These are phyloP conservation scores for Antheraea yamamai DNA, from an alignment of 2,888 invertebrate genomes.

Conservation along the genomic window DNA sequence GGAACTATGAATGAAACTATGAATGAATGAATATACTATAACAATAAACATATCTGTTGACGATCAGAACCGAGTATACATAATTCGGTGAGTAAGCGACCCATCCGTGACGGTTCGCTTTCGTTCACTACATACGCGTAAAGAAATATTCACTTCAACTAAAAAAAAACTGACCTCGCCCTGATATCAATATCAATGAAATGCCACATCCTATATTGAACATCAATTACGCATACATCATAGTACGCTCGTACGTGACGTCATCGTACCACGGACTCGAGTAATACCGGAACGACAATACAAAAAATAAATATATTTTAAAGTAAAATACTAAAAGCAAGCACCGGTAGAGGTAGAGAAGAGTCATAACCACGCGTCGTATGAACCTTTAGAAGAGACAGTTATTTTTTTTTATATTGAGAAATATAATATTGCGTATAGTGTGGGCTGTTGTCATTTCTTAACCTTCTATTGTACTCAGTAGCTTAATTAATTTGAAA, in stretches of 20 bases:
- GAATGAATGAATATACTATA: too few relatives aligned
- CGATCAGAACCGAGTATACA: too few relatives aligned
- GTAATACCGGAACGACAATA: constrained; percentile 10
- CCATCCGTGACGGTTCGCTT: too few relatives aligned
- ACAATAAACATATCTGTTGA: too few relatives aligned
- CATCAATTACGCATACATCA: neutral
- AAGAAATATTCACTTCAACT: neutral
- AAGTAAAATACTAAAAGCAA: constrained; percentile 56
- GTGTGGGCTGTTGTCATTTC: constrained; percentile 4
- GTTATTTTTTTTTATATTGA: constrained; percentile 13
- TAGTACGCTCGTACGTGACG: neutral
- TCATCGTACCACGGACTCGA: neutral
- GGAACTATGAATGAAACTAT: too few relatives aligned
- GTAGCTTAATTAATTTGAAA: neutral
- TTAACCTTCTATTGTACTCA: neutral
- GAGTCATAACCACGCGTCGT: constrained; percentile 21
- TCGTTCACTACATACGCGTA: too few relatives aligned
- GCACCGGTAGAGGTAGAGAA: constrained; percentile 76
- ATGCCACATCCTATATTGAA: neutral
- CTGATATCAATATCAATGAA: neutral
- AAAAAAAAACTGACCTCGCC: neutral
- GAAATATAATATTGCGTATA: constrained; percentile 12
- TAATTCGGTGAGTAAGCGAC: too few relatives aligned
- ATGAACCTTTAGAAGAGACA: constrained; percentile 19
- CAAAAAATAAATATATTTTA: constrained; percentile 5